Percentiles rank a stretch among this genome's conserved stretches.
Evolutionary conservation across 2,113 vertebrate species (phyloP).

Genomic region (Excalfactoria chinensis): DNA sequence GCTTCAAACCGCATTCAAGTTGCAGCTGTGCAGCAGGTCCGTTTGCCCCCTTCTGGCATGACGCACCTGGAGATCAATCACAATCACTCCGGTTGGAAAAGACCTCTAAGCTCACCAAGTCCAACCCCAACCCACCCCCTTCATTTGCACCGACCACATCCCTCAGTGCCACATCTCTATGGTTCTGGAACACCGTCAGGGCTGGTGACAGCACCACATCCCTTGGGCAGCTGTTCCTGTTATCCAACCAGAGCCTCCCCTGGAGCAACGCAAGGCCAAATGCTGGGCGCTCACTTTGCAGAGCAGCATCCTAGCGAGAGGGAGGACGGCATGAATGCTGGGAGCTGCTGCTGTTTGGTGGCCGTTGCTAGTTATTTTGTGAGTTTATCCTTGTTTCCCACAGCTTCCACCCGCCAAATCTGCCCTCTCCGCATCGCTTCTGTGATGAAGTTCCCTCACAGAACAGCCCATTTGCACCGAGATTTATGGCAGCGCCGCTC

Average conservation of each 20-base stretch:
- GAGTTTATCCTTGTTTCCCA: constrained; percentile 50
- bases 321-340: neutral
- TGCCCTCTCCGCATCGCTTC: constrained; percentile 49
- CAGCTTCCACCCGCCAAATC: constrained; percentile 67
- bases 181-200: too few relatives aligned
- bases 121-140: too few relatives aligned
- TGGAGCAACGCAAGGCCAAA: too few relatives aligned
- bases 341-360: neutral
- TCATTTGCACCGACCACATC: too few relatives aligned
- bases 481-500: constrained; percentile 83
- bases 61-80: neutral
- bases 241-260: too few relatives aligned
- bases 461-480: constrained; percentile 72
- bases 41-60: constrained; percentile 21
- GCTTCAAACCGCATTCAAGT: neutral
- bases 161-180: too few relatives aligned
- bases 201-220: too few relatives aligned
- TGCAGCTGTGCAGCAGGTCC: neutral
- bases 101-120: too few relatives aligned
- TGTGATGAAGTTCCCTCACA: constrained; percentile 73
- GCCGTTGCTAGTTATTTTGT: neutral
- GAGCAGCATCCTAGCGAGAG: neutral
- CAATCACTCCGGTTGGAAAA: too few relatives aligned
- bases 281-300: rapidly evolving
- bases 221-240: too few relatives aligned